phyloP scores from a whole-genome alignment of 2,888 invertebrate species.

The Nemoura dubitans region DNA sequence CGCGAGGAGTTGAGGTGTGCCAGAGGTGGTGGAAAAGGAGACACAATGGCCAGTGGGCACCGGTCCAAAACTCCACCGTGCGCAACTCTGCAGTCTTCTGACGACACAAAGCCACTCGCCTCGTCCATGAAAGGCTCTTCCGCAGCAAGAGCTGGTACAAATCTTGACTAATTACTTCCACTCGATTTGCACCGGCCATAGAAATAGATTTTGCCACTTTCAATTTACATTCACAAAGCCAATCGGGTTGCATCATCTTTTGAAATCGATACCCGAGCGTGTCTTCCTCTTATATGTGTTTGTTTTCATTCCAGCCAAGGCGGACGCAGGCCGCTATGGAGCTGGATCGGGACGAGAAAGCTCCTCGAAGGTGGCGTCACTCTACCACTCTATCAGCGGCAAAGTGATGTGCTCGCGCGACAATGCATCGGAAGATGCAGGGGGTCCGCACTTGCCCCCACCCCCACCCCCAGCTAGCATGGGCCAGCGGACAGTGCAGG shows the following conservation, averaged over 20 bases:
- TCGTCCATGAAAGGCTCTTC: not conserved
- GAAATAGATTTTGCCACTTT: too few species aligned
- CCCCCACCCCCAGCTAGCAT: conserved; percentile 46
- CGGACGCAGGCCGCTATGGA: not conserved
- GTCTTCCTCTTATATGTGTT: too few species aligned
- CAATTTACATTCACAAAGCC: too few species aligned
- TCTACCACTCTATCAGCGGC: conserved; percentile 54
- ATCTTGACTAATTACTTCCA: too few species aligned
- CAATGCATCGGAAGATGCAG: conserved; percentile 41
- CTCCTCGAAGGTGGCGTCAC: conserved; percentile 52
- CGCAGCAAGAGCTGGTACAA: not conserved
- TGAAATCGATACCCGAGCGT: too few species aligned
- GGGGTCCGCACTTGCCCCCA: conserved; percentile 45
- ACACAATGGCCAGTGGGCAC: not conserved
- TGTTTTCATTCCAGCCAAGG: conserved; percentile 22
- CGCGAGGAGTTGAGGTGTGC: conserved; percentile 52
- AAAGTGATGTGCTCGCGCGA: conserved; percentile 52
- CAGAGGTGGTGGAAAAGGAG: conserved; percentile 46
- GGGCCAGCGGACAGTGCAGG: conserved; percentile 39
- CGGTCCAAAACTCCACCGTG: conserved; percentile 24
- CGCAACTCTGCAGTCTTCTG: not conserved
- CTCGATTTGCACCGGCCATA: too few species aligned
- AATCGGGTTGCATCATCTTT: too few species aligned
- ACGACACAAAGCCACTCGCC: not conserved
- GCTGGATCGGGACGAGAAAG: conserved; percentile 38